Base-by-base conservation (phyloP, 2,888 invertebrate species). In the Steinernema scapterisci region DNA sequence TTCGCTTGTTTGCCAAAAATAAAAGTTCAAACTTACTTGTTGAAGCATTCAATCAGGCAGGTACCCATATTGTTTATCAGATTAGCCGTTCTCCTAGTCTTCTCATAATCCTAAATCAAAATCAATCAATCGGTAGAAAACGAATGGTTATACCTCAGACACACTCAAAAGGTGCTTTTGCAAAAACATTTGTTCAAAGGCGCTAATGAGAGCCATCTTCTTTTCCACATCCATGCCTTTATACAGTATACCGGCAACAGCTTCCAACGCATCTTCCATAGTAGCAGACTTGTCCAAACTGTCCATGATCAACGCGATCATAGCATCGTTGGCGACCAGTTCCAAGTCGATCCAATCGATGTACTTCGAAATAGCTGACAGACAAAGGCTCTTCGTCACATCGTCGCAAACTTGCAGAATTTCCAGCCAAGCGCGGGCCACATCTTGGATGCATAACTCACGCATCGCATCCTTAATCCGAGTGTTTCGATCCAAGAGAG, bases 301-400 rank as follows among this genome's bases (percentile, higher is more conserved):
- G 0, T 75, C 70, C 6, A 91, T 88, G 38, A 91, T 86, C 19
- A 90, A 85, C 2, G 88, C 83, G 43, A 91, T 90, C 79, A 91
- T 90, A 43, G 89, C 88, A 72, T 91, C 90, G 81, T 91, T 91
- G 54, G 90, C 91, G 25, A 91, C 89, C 44, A 91, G 87, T 63
- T 88, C 88, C 72, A 91, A 90, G 83, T 91, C 91, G 74, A 91
- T 91, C 91, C 91, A 91, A 0, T 90, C 89, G 16, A 91, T 88
- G 83, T 89, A 91, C 25, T 89, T 88, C 1, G 91, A 91, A 72
- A 91, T 89, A 11, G 90, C 89, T 45, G 90, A 89, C 73, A 91
- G 86, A 77, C 90, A 90, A 71, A 88, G 86, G 75, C 76, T 77
- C 45, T 82, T 81, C 21, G 74, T 78, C 0, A 23, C 46, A 0